Base-by-base conservation (phyloP, 2,797 vertebrate species). In the Malurus splendens region DNA sequence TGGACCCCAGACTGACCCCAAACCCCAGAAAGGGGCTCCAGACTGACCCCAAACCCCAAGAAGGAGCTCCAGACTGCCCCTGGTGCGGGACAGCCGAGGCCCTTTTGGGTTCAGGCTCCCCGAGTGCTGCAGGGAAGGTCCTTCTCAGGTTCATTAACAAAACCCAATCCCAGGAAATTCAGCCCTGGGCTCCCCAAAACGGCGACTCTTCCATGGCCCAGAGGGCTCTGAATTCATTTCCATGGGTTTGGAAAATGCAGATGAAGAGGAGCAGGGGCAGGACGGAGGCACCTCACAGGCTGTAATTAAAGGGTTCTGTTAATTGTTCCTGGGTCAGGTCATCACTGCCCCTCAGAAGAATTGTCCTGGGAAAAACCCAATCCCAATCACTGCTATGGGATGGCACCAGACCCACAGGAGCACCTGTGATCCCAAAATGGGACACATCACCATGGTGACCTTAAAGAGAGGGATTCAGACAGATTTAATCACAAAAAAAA, bases 221-320 rank as follows among this genome's bases (percentile, higher is more conserved):
- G 13, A 84, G 64, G 56, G 68, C 81, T 1, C 1, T 62, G 56
- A 70, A 60, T 79, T 66, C 45, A 30, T 89, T 47, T 24, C 51
- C 47, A 4, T 36, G 24, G 32, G 51, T 47, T 75, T 75, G 1
- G 72, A 15, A 80, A 72, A 70, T 64, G 89, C 74, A 90, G 77
- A 82, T 87, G 86, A 41, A 80, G 92, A 65, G 57, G 54, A 91
- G 61, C 45, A 38, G 7, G 57, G 59, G 64, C 52, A 90, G 90
- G 74, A 83, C 44, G 71, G 60, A 70, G 30, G 33, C 56, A 80
- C 25, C 92, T 85, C 6, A 13, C 38, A 82, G 56, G 42, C 84
- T 65, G n/a, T 81, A 75, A 95, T 91, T 84, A 86, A 82, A 90
- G 44, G 42, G 5, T 60, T 93, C 48, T 12, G 3, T 3, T 65